Evolutionary conservation across 2,113 vertebrate species (phyloP), one percentile per base, ranked within the genome.

Genomic region (Lipotes vexillifer): DNA sequence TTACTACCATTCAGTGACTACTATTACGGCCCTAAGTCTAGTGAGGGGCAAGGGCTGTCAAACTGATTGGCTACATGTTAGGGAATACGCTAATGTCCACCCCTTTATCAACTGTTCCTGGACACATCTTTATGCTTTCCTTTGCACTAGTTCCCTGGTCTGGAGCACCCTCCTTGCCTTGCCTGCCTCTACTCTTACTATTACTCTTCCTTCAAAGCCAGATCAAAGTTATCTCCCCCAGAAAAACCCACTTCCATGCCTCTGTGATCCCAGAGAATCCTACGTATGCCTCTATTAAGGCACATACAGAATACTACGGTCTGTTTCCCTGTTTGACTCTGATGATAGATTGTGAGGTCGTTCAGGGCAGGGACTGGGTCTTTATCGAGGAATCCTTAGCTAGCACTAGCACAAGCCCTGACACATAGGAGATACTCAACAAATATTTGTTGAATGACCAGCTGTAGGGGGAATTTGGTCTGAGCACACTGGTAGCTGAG

Each of bases 171-270:
- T 63, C 80, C 31, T 44, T 88, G 65, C 36, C 46, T 57, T 81
- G 10, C 9, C 44, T 89, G 41, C 8, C 69, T 93, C 83, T 92
- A 94, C 59, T 92, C 55, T 78, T 90, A n/a, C n/a, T n/a, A 84
- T 72, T 87, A 84, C 13, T 74, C 38, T 96, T 81, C 80, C 80
- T 97, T 97, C 88, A 96, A 96, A 94, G 55, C 63, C 57, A 82
- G 21, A 89, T 74, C 27, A 33, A 36, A 88, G 33, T 66, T 89
- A 77, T 31, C n/a, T 55, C 20, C 46, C 85, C 55, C 29, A 96
- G 41, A 55, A 82, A 77, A 83, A 29, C 36, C 57, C 23, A 65
- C 38, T 33, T 81, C 94, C 44, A 55, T 41, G 44, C 52, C 57
- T 77, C 82, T 82, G 12, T 77, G 83, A 87, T 93, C 71, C 27